Evolutionary conservation across 2,113 vertebrate genomes (phyloP), one percentile per base, ranked within the genome.

Genomic region (Amphiprion percula): DNA sequence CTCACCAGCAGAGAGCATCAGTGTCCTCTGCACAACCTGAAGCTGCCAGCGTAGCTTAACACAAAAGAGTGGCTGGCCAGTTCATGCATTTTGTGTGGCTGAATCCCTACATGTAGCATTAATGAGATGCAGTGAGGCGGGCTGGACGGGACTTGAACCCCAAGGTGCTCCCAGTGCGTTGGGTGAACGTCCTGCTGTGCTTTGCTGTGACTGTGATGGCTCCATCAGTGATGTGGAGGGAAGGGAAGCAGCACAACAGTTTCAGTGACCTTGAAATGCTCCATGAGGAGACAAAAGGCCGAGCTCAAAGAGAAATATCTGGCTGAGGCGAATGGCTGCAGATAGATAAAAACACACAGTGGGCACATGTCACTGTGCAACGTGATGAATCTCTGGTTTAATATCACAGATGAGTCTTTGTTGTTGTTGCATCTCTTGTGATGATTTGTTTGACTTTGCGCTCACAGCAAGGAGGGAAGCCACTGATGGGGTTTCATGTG

Each of bases 1-100:
- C 10, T 39, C 15, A 66, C 91, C 94, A 92, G 88, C 80, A 94
- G 94, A 93, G 93, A 24, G 91, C 92, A 86, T 82, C 75, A 92
- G 74, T 59, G 24, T 14, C 58, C 59, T 39, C 60, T 76, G 23
- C 52, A 33, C 19, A 49, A 21, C n/a, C 24, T 46, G 33, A 60
- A 19, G 24, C 73, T 53, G 30, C 64, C 12, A 16, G n/a, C 28
- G 67, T 30, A 69, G 73, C 68, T 61, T 2, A 6, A 76, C 60
- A 80, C 65, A 74, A 78, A 85, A 28, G 50, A 56, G 53, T 23
- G 33, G 44, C 14, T 56, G 67, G 77, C 39, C 39, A 21, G 52
- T 76, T 52, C 24, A 8, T 68, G 63, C 52, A 72, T 55, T 50
- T 61, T 59, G 63, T 47, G 12, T 49, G 23, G 33, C 33, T 62